A percentile compares a stretch with the other conserved stretches of the same genome.
Evolutionary conservation across 2,797 vertebrate species (phyloP).

Genomic region (Selene dorsalis): DNA sequence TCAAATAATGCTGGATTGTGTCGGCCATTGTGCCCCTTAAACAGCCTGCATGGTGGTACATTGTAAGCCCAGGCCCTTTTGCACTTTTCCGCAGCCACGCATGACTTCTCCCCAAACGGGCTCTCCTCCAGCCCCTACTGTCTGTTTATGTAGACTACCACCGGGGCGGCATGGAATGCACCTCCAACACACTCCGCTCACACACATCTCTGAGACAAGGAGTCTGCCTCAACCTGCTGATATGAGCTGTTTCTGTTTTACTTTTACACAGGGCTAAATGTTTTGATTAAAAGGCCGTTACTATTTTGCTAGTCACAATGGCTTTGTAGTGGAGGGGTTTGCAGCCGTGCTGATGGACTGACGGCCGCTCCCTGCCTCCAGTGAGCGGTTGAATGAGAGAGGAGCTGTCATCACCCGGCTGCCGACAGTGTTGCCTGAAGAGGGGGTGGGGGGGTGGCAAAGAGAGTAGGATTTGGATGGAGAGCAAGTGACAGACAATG

Average conservation of each 20-base stretch:
- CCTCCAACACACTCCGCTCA: conserved; percentile 56
- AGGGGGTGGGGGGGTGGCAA: conserved; percentile 31
- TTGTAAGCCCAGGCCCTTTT: conserved; percentile 51
- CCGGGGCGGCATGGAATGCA: conserved; percentile 72
- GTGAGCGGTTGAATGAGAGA: conserved; percentile 76
- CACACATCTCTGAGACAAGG: conserved; percentile 60
- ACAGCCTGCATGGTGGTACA: conserved; percentile 45
- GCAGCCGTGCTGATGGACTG: conserved; percentile 79
- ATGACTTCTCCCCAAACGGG: conserved; percentile 71
- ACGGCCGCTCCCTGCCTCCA: conserved; percentile 77
- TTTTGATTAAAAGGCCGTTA: conserved; percentile 85
- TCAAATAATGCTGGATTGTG: conserved; percentile 41
- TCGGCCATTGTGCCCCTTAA: conserved; percentile 59
- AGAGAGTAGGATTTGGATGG: conserved; percentile 48
- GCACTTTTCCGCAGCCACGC: conserved; percentile 66
- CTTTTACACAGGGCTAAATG: conserved; percentile 77
- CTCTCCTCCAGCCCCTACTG: conserved; percentile 61
- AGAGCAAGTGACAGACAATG: conserved; percentile 55
- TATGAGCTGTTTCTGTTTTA: conserved; percentile 76
- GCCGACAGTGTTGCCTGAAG: conserved; percentile 68
- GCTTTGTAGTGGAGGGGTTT: conserved; percentile 79
- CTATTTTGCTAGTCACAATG: conserved; percentile 84
- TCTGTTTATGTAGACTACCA: conserved; percentile 76
- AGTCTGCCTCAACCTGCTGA: conserved; percentile 81
- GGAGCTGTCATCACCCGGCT: conserved; percentile 78